phyloP scores from a whole-genome alignment of 2,888 invertebrate genomes.

The Metacarcinus magister region DNA sequence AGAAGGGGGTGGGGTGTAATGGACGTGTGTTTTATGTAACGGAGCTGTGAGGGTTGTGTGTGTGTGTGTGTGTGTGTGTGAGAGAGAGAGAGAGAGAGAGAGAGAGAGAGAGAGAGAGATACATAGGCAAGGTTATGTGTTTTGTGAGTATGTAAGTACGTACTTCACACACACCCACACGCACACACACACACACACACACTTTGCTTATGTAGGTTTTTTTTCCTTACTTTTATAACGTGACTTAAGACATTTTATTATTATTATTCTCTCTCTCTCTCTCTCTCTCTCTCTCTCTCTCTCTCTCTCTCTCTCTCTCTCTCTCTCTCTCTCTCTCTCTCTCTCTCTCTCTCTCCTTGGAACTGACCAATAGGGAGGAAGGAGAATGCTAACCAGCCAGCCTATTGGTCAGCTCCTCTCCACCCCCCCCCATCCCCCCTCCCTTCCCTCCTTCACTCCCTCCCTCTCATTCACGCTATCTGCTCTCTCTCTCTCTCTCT shows the following conservation, averaged over 20 bases:
- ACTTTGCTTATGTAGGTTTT: neutral
- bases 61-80: conserved; percentile 55
- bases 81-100: neutral
- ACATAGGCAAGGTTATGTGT: neutral
- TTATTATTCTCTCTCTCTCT: neutral
- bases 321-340: conserved; percentile 59
- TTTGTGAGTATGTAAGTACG: no score
- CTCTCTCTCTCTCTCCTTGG: conserved; percentile 42
- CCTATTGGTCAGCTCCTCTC: neutral
- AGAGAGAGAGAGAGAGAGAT: neutral
- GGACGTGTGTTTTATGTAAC: conserved; percentile 19
- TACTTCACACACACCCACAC: no score
- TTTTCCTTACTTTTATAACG: neutral
- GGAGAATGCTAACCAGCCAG: neutral
- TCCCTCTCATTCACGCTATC: no score
- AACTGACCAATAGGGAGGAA: neutral
- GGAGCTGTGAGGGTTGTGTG: neutral
- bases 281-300: conserved; percentile 39
- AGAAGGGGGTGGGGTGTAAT: neutral
- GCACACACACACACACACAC: neutral
- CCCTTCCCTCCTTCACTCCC: no score
- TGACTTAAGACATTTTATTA: neutral
- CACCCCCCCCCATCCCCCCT: conserved; percentile 48
- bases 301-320: conserved; percentile 39
- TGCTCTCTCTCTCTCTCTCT: conserved; percentile 58